Evolutionary conservation across 2,797 vertebrate species (phyloP).

Genomic region (Hypotaenidia okinawae): DNA sequence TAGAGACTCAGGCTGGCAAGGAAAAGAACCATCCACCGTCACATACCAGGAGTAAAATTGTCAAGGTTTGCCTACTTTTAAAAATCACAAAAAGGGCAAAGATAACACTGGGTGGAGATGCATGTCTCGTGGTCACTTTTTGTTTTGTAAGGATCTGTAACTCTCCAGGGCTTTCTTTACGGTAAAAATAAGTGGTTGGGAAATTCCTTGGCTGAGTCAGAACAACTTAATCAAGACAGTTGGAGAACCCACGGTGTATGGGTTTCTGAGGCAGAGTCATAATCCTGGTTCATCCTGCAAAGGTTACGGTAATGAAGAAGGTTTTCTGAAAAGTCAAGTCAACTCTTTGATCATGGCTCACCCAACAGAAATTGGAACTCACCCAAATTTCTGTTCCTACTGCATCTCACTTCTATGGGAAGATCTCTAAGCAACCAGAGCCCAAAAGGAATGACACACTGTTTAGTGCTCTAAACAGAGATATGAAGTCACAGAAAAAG

Average conservation of each 20-base stretch:
- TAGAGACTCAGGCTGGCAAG: background rate
- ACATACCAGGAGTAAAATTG: background rate
- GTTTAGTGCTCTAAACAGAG: background rate
- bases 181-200: conserved; percentile 51
- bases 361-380: background rate
- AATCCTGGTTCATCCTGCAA: background rate
- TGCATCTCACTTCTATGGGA: background rate
- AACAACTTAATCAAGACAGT: conserved; percentile 8
- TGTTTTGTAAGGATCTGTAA: conserved; percentile 11
- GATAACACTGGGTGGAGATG: conserved; percentile 17
- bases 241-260: background rate
- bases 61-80: background rate
- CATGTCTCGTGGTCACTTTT: background rate
- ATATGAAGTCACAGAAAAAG: background rate
- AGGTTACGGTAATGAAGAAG: background rate
- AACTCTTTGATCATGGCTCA: background rate
- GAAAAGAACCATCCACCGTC: background rate
- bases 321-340: background rate
- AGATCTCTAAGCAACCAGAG: background rate
- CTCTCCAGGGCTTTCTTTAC: conserved; percentile 46
- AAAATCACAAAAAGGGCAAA: conserved; percentile 9
- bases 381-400: background rate
- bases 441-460: background rate
- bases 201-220: conserved; percentile 45
- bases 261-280: background rate